These are phyloP conservation scores for Agriopis aurantiaria DNA, from an alignment of 2,888 invertebrate species.

Conservation along the genomic window DNA sequence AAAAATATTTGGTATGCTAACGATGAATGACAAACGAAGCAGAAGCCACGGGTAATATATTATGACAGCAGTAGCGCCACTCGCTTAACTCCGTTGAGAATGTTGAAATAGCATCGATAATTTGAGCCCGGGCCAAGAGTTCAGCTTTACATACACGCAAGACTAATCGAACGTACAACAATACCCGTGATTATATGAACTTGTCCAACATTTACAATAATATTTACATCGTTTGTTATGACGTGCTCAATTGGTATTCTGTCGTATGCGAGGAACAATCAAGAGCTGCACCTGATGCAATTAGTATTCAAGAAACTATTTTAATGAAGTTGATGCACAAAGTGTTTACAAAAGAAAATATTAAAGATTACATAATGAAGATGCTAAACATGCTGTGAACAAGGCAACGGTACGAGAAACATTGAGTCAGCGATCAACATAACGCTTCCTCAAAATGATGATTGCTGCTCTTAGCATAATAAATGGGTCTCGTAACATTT, in stretches of 20 bases:
- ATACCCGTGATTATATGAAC: conserved; percentile 38
- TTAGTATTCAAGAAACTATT: conserved; percentile 24
- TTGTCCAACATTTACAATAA: conserved; percentile 35
- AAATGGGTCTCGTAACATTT: conserved; percentile 46
- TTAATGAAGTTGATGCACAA: conserved; percentile 10
- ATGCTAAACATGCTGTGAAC: conserved; percentile 24
- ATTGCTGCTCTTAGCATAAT: conserved; percentile 39
- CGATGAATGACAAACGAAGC: conserved; percentile 45
- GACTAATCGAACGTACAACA: conserved; percentile 35
- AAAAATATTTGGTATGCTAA: conserved; percentile 39
- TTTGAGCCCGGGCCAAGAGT: conserved; percentile 56
- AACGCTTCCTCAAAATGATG: conserved; percentile 41
- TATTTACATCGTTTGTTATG: conserved; percentile 32
- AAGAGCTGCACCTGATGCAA: conserved; percentile 19
- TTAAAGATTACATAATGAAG: conserved; percentile 24
- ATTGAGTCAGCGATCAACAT: conserved; percentile 33
- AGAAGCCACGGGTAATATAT: conserved; percentile 36
- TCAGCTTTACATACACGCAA: conserved; percentile 35
- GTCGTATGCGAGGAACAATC: conserved; percentile 1
- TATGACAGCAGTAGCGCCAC: conserved; percentile 51
- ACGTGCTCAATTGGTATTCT: conserved; percentile 13
- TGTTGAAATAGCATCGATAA: conserved; percentile 47
- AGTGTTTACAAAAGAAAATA: conserved; percentile 18
- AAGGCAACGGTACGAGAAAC: conserved; percentile 31
- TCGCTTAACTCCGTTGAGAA: conserved; percentile 41